Percentiles rank a stretch among this genome's conserved stretches.
phyloP scores from a whole-genome alignment of 30 jellyfish, hydroid and myxozoan genomes.

The Nemopilema nomurai region DNA sequence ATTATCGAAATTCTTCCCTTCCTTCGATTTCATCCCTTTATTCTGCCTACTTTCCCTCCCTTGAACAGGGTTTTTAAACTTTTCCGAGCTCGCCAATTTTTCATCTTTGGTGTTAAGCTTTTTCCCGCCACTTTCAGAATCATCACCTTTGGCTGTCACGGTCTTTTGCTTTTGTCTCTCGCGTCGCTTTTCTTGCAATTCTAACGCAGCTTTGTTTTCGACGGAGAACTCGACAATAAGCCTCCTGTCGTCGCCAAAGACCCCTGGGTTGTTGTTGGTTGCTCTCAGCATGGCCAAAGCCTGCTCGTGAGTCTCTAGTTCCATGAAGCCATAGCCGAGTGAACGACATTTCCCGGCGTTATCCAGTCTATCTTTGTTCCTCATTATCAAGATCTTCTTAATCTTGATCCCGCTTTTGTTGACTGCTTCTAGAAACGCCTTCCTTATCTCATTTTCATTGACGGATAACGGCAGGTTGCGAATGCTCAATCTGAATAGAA shows the following conservation, averaged over 20 bases:
- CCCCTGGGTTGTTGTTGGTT: constrained; percentile 75
- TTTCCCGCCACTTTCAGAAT: neutral
- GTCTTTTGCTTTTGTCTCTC: constrained; percentile 57
- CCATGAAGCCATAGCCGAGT: constrained; percentile 90
- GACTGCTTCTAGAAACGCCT: constrained; percentile 33
- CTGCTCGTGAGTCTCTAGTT: constrained; percentile 76
- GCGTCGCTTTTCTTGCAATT: constrained; percentile 69
- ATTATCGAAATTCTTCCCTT: neutral
- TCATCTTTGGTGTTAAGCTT: constrained; percentile 3
- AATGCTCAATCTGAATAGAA: constrained; percentile 72
- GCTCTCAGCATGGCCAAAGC: constrained; percentile 76
- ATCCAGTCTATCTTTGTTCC: constrained; percentile 85
- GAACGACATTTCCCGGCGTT: constrained; percentile 79
- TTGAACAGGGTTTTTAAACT: neutral
- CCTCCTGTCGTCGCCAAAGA: constrained; percentile 80
- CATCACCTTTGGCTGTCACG: neutral
- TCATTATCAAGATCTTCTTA: constrained; percentile 65
- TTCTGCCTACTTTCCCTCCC: constrained; percentile 17
- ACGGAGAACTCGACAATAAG: constrained; percentile 96
- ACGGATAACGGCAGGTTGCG: constrained; percentile 85
- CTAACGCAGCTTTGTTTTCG: constrained; percentile 82
- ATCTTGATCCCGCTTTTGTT: constrained; percentile 37
- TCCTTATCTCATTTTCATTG: constrained; percentile 60
- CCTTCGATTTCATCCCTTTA: neutral
- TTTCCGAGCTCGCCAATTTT: neutral